phyloP scores from a whole-genome alignment of 2,888 invertebrate genomes.

The Didymodactylos carnosus region DNA sequence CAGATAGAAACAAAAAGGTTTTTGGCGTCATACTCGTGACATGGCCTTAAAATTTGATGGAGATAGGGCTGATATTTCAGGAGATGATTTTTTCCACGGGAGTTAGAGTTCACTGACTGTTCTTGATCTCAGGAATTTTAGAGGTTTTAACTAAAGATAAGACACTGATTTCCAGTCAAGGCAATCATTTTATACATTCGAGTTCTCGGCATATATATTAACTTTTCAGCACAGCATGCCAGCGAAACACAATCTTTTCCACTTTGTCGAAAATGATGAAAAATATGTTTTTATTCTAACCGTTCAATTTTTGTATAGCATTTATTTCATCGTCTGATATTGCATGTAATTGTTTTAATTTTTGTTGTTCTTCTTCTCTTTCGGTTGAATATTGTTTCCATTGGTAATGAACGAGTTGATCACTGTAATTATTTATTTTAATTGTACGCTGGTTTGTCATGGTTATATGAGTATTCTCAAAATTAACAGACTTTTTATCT shows the following conservation, averaged over 20 bases:
- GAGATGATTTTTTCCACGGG: no score
- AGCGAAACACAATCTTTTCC: no score
- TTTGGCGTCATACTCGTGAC: no score
- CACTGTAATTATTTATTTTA: conserved; percentile 28
- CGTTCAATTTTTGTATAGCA: conserved; percentile 6
- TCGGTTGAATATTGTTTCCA: conserved; percentile 32
- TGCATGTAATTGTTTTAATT: conserved; percentile 19
- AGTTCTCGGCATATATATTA: no score
- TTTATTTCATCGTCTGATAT: conserved; percentile 9
- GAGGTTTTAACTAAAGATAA: no score
- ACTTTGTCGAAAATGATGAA: neutral
- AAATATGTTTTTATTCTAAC: neutral
- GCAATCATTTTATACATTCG: no score
- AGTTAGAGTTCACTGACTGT: no score
- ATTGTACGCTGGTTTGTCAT: conserved; percentile 33
- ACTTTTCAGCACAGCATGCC: no score
- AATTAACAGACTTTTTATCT: conserved; percentile 30
- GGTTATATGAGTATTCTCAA: conserved; percentile 33
- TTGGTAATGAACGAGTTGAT: conserved; percentile 31
- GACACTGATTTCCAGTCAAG: neutral
- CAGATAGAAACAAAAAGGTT: no score
- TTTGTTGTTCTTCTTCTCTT: conserved; percentile 31
- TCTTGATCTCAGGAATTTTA: no score
- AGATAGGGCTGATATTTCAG: no score
- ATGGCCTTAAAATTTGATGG: no score